Conservation (phyloP, 2,113 vertebrate genomes). For the Capreolus pygargus region DNA sequence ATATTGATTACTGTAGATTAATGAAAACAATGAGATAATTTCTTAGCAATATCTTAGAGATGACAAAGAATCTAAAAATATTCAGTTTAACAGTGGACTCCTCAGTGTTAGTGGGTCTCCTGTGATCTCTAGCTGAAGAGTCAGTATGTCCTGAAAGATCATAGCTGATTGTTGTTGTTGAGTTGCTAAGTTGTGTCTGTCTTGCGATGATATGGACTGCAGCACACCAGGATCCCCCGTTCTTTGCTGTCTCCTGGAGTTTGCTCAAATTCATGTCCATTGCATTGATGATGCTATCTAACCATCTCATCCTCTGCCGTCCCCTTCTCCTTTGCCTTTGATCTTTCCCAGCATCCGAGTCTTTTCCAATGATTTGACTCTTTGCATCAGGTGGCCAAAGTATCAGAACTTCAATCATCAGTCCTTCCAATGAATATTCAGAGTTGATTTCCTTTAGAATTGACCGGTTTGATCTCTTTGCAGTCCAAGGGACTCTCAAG, state of each 20-base stretch:
- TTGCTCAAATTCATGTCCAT: not conserved
- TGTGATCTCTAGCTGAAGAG: not conserved
- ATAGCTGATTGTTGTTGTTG: not conserved
- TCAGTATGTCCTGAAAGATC: not conserved
- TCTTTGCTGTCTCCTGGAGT: not conserved
- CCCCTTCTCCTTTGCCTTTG: not conserved
- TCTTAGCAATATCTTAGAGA: not conserved
- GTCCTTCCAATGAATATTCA: not conserved
- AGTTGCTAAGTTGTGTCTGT: not conserved
- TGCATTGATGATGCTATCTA: not conserved
- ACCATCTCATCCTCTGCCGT: not conserved
- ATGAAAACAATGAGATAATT: not conserved
- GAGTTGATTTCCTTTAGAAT: not conserved
- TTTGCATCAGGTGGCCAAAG: not conserved
- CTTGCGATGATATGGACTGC: not conserved
- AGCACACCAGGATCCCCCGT: not conserved
- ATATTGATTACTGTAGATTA: not conserved
- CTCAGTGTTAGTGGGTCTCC: not conserved
- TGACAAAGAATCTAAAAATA: conserved; percentile 5
- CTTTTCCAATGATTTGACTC: not conserved
- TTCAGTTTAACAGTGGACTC: not conserved
- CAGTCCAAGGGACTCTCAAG: not conserved
- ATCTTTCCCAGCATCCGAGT: not conserved
- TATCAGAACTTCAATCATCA: not conserved
- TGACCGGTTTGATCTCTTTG: not conserved